phyloP scores from a whole-genome alignment of 2,797 vertebrate species.

The Rhynchonycteris naso region DNA sequence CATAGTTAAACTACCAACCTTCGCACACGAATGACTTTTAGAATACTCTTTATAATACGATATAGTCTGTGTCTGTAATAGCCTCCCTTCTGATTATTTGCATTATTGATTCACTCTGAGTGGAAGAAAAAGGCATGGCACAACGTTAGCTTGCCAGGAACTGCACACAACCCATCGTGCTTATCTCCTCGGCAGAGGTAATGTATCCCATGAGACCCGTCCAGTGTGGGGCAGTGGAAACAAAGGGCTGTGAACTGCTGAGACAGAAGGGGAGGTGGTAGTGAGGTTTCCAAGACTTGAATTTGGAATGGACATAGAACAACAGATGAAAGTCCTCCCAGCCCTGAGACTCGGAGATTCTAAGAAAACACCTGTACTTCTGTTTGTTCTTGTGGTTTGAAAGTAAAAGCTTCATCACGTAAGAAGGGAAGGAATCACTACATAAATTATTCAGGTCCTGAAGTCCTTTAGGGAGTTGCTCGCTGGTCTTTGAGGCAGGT shows the following conservation, averaged over 20 bases:
- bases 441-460: constrained; percentile 67
- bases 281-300: not conserved
- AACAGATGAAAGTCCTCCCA: not conserved
- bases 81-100: not conserved
- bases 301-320: rapidly evolving
- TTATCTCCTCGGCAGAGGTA: not conserved
- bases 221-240: not conserved
- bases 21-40: not conserved
- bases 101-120: constrained; percentile 31
- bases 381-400: constrained; percentile 23
- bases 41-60: not conserved
- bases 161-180: not conserved
- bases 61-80: not conserved
- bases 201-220: not conserved
- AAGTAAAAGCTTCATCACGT: constrained; percentile 55
- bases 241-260: not conserved
- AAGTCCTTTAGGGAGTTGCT: constrained; percentile 33
- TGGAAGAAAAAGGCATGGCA: not conserved
- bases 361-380: constrained; percentile 55
- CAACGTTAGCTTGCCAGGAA: not conserved
- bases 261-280: not conserved
- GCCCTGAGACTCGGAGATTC: not conserved
- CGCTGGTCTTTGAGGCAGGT: not conserved
- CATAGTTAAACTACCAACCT: not conserved
- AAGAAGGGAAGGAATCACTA: constrained; percentile 25